Conservation (phyloP, 2,888 invertebrate species). For the Phlogophora meticulosa region DNA sequence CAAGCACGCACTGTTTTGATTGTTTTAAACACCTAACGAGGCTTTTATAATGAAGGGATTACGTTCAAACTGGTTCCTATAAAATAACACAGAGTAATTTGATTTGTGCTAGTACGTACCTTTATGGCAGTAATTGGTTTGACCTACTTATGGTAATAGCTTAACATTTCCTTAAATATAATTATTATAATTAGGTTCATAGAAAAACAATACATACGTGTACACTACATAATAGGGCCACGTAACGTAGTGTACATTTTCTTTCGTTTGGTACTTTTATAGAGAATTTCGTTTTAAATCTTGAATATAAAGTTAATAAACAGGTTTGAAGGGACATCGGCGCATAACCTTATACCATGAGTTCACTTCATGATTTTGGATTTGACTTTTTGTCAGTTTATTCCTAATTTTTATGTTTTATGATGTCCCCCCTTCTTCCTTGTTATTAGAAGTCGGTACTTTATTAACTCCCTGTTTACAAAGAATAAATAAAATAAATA, state of each 20-base stretch:
- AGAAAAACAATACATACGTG: slow-evolving; percentile 25
- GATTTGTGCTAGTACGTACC: slow-evolving; percentile 3
- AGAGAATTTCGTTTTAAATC: too few relatives aligned
- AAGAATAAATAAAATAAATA: too few relatives aligned
- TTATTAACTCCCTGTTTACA: too few relatives aligned
- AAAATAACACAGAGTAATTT: slow-evolving; percentile 3
- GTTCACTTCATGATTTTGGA: too few relatives aligned
- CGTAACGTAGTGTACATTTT: background rate
- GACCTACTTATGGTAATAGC: slow-evolving; percentile 32
- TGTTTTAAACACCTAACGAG: slow-evolving; percentile 20
- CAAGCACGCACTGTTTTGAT: slow-evolving; percentile 22
- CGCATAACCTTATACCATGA: too few relatives aligned
- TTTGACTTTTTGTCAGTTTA: too few relatives aligned
- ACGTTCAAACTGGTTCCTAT: background rate
- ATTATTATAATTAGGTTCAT: slow-evolving; percentile 36
- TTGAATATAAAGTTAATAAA: too few relatives aligned
- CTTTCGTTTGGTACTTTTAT: background rate
- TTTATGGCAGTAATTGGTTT: slow-evolving; percentile 19
- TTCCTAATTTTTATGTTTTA: too few relatives aligned
- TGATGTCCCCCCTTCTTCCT: too few relatives aligned
- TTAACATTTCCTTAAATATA: slow-evolving; percentile 23
- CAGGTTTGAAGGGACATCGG: too few relatives aligned
- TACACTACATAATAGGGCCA: background rate
- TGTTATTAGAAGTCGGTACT: too few relatives aligned
- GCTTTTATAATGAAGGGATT: slow-evolving; percentile 10